Base-by-base conservation (phyloP, 2,888 invertebrate genomes). In the Hybos culiciformis region DNA sequence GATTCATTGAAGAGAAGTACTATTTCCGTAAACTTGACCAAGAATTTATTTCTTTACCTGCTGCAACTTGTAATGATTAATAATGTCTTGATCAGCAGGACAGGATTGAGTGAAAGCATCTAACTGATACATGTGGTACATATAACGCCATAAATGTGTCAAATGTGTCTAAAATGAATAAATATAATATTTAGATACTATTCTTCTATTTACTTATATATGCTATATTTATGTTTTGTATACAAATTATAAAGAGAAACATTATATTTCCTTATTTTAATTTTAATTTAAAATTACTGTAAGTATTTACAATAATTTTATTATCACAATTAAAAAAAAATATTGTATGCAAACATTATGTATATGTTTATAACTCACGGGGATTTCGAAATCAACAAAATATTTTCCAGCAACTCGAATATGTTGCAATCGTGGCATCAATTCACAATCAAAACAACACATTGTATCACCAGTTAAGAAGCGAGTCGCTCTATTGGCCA, bases 391-490 rank as follows among this genome's bases (percentile, higher is more conserved):
- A 67, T 84, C 83, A 44, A 82, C 82, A 66, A 85, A 83, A 66
- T 83, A 83, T 65, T 82, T 83, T 59, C 94, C 97, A 52, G 97
- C 96, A 51, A 98, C 92, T 66, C 94, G 81, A 68, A 98, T 94
- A 69, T 99, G 98, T 69, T 98, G 98, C 48, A 98, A 75, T 53
- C 96, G 80, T 42, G 96, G 97, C 91, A 98, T 93, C 56, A 98
- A 75, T 70, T 97, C 96, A 69, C 98, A 98, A 70, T 98, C 98
- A 67, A 97, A 96, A 67, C 97, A 96, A 62, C 96, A 96, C 83
- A 98, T 91, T 39, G 92, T 90, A 68, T 94, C 90, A 42, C 94
- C 94, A 40, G 94, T 91, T 51, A 97, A 74, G 72, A 96, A 97
- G 51, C 92, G 81, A 42, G 88, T 88, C 49, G 73, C 83, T 53